These are phyloP conservation scores for Ianthella basta DNA, from an alignment of 37 sponge, comb jelly and placozoan genomes.

Conservation along the genomic window DNA sequence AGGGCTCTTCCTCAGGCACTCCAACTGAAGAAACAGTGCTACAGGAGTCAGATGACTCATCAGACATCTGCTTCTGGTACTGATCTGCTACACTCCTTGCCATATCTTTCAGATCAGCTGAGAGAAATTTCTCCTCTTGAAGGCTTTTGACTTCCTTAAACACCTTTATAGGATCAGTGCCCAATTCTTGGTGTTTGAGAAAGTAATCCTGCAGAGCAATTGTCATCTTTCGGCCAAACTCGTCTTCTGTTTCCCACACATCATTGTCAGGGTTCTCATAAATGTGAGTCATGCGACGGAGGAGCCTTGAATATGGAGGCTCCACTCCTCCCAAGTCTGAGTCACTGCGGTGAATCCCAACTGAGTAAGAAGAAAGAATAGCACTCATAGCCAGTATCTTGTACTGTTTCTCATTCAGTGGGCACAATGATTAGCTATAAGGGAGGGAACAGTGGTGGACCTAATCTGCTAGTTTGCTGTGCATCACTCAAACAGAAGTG, in stretches of 20 bases:
- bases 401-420: neutral
- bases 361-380: too few relatives aligned
- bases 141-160: neutral
- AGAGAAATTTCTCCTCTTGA: neutral
- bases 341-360: neutral
- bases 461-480: neutral
- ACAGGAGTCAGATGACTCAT: neutral
- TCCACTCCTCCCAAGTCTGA: constrained; percentile 11
- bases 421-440: neutral
- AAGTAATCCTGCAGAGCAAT: neutral
- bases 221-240: neutral
- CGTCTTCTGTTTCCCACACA: constrained; percentile 7
- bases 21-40: neutral
- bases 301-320: neutral
- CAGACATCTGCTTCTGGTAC: neutral
- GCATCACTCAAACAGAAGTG: too few relatives aligned
- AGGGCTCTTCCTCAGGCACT: constrained; percentile 15
- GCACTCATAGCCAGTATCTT: neutral
- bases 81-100: neutral
- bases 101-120: neutral
- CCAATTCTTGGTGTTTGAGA: constrained; percentile 5
- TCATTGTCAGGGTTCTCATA: neutral
- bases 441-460: neutral
- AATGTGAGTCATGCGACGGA: neutral
- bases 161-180: neutral